Evolutionary conservation across 2,113 vertebrate species (phyloP), one percentile per base, ranked within the genome.

Genomic region (Leptobrachium ailaonicum): DNA sequence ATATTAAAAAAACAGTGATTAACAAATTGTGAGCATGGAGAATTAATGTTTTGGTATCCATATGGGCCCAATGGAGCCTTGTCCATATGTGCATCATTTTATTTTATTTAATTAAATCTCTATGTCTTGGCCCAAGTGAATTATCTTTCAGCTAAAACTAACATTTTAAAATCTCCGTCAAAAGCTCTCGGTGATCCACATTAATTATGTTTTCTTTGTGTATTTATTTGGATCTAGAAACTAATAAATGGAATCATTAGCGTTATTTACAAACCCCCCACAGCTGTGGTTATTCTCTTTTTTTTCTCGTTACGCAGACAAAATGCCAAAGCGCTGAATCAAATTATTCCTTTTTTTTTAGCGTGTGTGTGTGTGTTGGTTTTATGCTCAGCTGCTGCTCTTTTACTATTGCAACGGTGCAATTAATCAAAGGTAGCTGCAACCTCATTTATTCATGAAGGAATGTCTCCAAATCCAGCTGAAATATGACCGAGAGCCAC

Each of bases 391-490:
- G 64, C 79, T 75, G 71, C 67, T 75, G 64, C 41, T 75, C 44
- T 56, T 74, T 81, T 81, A 75, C 71, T 62, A 69, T 66, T 81
- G 79, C 71, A 81, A 62, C 56, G 44, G 54, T 75, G 79, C 79
- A 81, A 69, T 81, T 81, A 81, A 81, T 81, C 79, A 81, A 42
- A 44, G 14, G 47, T 80, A 50, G 79, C 72, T 69, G 79, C 53
- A 75, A 75, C 72, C 72, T 81, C 79, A 81, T 81, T 81, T 81
- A 81, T 81, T 74, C 54, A 69, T 63, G 54, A n/a, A 69, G 13
- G 2, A 81, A 75, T 74, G 64, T 62, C 71, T 80, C 64, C 72
- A 75, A 42, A 81, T 75, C 71, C 66, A 75, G 64, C 64, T 81
- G 72, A 81, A 81, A 81, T 81, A 81, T 69, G 72, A 75, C 50